These are phyloP conservation scores for Phoeniculus purpureus DNA, from an alignment of 2,797 vertebrate genomes.

Conservation along the genomic window DNA sequence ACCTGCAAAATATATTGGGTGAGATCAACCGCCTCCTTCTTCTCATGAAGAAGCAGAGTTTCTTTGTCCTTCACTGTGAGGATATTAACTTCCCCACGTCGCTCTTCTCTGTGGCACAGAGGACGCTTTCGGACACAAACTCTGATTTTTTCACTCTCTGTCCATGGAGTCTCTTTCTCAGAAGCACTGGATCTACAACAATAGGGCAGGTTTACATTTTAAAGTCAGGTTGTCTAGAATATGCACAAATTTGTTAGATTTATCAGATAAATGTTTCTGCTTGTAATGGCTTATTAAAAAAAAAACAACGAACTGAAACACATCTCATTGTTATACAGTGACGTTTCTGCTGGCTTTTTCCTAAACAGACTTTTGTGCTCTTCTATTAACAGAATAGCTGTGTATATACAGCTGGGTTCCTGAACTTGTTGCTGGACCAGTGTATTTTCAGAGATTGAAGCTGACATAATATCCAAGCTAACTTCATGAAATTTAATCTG, in stretches of 20 bases:
- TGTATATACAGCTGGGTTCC: background rate
- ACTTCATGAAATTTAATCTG: background rate
- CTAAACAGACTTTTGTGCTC: background rate
- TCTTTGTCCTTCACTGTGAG: slow-evolving; percentile 82
- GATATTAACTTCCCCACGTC: slow-evolving; percentile 84
- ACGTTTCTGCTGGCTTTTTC: background rate
- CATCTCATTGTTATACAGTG: accelerated
- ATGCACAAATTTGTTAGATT: background rate
- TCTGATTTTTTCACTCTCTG: slow-evolving; percentile 83
- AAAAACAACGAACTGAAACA: background rate
- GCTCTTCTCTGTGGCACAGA: slow-evolving; percentile 78
- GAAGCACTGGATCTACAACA: slow-evolving; percentile 65
- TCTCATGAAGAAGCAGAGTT: slow-evolving; percentile 86
- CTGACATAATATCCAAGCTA: background rate
- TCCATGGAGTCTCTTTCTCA: slow-evolving; percentile 73
- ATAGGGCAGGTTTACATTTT: background rate
- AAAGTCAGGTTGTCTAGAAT: background rate
- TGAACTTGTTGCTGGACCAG: background rate
- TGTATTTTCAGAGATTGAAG: background rate
- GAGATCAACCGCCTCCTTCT: slow-evolving; percentile 90
- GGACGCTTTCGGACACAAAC: slow-evolving; percentile 93
- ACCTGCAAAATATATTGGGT: slow-evolving; percentile 89
- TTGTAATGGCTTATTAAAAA: background rate
- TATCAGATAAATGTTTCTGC: background rate
- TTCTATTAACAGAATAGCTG: background rate